These are phyloP conservation scores for Heptranchias perlo DNA, from an alignment of 2,113 vertebrate genomes.

Conservation along the genomic window DNA sequence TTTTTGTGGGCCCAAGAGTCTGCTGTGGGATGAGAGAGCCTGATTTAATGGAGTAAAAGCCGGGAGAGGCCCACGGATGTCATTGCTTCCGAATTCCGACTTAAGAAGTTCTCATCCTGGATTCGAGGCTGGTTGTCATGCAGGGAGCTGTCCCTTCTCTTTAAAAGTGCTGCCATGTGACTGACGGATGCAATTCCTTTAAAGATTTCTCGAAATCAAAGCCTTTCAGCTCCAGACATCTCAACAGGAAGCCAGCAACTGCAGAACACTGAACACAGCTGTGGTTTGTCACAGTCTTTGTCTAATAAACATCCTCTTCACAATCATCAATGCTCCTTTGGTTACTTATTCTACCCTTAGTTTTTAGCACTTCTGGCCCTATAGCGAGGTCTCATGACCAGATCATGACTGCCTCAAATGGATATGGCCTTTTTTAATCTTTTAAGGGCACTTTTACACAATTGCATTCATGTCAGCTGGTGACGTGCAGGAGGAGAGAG, in stretches of 20 bases:
- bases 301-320: constrained; percentile 26
- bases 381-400: neutral
- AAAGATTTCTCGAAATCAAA: neutral
- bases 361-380: neutral
- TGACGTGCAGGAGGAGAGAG: neutral
- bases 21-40: neutral
- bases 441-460: neutral
- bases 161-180: neutral
- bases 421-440: neutral
- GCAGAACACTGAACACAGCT: neutral
- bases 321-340: neutral
- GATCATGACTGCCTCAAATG: neutral
- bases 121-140: neutral
- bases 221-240: neutral
- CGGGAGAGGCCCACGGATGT: neutral
- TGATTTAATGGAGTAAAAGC: neutral
- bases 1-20: neutral
- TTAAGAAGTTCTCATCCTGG: neutral
- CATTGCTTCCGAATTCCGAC: neutral
- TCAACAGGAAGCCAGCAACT: constrained; percentile 25
- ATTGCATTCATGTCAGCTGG: neutral
- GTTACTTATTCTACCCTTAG: neutral
- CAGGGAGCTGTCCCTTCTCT: neutral
- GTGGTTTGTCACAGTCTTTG: neutral
- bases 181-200: neutral